Evolutionary conservation across 1,140 invertebrate genomes (phyloP), one percentile per base, ranked within the genome.

Genomic region (Drosophila chauvacae): DNA sequence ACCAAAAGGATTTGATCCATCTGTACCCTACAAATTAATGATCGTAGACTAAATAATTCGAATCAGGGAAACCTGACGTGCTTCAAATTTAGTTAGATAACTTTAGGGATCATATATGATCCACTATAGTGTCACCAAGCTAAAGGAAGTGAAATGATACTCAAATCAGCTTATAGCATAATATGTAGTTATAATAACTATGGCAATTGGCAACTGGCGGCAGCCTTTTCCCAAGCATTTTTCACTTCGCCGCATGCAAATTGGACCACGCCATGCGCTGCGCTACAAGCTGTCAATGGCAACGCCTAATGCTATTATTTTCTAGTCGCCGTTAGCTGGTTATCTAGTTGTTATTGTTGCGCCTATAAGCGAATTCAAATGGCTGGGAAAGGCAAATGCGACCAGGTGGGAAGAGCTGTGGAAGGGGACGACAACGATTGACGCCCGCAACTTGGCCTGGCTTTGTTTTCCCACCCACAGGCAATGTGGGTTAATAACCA

Each of bases 401-500:
- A 16, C 45, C 37, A 39, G 56, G 68, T 57, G 62, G 53, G 58
- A 18, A 37, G 47, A 47, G 50, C 61, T 64, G 18, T 3, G 44
- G 58, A 72, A 72, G 41, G 35, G 53, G 35, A 70, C 70, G 53
- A 60, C 66, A 72, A 72, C 70, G 69, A 71, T 60, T 72, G 66
- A 42, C 70, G 66, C 66, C 70, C 68, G 68, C 70, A 72, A 60
- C 37, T 51, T 41, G 66, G 51, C 35, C 69, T 58, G 69, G 42
- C 69, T 48, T 58, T 51, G 68, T 60, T 33, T 41, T 33, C 55
- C 45, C 81, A 66, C 81, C 71, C 81, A 76, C 77, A 11, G 60
- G 26, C 77, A 80, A 84, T 77, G 81, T 84, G 81, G 81, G 81
- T 80, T 84, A 84, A 85, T 84, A 84, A 85, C 64, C 59, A 69